Base-by-base conservation (phyloP, 2,888 invertebrate species). In the Hedychridium roseum region DNA sequence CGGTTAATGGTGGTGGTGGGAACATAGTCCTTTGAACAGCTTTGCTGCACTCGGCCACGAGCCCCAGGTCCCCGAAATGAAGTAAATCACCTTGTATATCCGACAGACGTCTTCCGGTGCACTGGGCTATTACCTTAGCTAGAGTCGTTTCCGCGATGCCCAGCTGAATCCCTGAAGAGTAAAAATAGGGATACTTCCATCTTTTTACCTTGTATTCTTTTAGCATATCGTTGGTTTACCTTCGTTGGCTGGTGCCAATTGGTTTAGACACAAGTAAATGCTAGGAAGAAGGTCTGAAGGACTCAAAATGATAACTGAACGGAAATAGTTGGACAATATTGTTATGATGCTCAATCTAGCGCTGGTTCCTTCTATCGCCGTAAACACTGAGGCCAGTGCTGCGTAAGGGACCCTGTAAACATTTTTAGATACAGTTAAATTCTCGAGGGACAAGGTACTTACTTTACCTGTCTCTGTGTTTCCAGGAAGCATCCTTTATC, bases 101-200 rank as follows among this genome's bases (percentile, higher is more conserved):
- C 37, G 89, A 88, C 58, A 94, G 75, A 30, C 90, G 87, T 50
- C 95, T 86, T 0, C 95, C 95, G 2, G 95, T 95, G 50, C 92
- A 88, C 73, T 90, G 89, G 0, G 93, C 94, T 36, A 98, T 89
- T 0, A 96, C 94, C 82, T 96, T 97, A 88, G 97, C 92, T 38
- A 99, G 82, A 57, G 91, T 90, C 0, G 90, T 91, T 72, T 99
- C 98, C 0, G 98, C 98, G 39, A 96, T 87, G n/a, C 98, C 98
- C 69, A 94, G 80, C 77, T 95, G 94, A 17, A 93, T 65, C 18
- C 86, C 85, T 85, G 46, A 7, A 46, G 54, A 18, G 1, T 21
- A 11, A 11, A 17, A 9, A 37, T 27, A n/a, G 11, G 28, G 26
- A 17, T 17, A 9, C 3, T 2, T 17, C 11, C 31, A 28, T 7